phyloP scores from a whole-genome alignment of 2,888 invertebrate genomes.

The Leptopterna dolabrata region DNA sequence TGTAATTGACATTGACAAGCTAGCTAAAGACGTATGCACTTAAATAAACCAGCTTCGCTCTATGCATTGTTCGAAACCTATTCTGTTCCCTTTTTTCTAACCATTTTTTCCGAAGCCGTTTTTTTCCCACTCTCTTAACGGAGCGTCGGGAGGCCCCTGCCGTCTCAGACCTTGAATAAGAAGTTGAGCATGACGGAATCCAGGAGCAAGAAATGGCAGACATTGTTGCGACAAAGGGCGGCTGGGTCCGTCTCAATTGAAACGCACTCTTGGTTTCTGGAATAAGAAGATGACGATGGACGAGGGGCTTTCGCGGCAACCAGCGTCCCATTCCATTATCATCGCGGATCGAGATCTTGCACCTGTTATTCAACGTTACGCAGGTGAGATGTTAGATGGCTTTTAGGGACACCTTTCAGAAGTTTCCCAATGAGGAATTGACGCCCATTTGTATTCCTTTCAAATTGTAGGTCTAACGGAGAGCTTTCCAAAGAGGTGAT shows the following conservation, averaged over 20 bases:
- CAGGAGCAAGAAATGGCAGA: slow-evolving; percentile 25
- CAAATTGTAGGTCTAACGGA: no score
- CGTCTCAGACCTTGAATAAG: slow-evolving; percentile 19
- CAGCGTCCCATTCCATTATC: neutral
- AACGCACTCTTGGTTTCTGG: slow-evolving; percentile 28
- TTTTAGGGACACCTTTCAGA: no score
- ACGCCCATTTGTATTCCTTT: no score
- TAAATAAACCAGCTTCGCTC: no score
- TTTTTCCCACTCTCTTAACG: neutral
- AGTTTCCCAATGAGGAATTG: no score
- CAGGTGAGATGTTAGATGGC: neutral
- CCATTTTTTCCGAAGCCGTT: neutral
- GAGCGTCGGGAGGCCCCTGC: neutral
- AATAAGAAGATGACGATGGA: neutral
- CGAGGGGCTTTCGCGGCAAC: neutral
- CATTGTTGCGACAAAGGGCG: slow-evolving; percentile 16
- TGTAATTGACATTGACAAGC: no score
- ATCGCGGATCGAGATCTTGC: neutral
- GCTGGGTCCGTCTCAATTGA: slow-evolving; percentile 19
- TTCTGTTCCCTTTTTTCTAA: neutral
- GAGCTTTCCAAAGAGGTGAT: no score
- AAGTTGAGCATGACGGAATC: slow-evolving; percentile 42
- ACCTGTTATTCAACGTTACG: neutral
- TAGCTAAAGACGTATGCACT: no score
- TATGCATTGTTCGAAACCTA: no score